phyloP scores from a whole-genome alignment of 2,113 vertebrate species.

The Propithecus coquereli region DNA sequence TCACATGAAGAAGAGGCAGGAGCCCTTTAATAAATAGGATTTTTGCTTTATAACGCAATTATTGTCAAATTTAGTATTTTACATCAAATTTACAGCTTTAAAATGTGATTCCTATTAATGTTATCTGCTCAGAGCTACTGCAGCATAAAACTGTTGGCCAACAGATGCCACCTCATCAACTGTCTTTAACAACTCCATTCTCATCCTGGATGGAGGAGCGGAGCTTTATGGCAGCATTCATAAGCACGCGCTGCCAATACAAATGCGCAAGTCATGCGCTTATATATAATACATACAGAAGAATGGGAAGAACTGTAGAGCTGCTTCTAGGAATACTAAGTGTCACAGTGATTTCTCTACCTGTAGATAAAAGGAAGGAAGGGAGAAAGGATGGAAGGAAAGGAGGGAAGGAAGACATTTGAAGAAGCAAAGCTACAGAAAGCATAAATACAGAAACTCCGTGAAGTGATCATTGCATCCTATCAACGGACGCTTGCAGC shows the following conservation, averaged over 20 bases:
- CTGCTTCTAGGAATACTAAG: constrained; percentile 49
- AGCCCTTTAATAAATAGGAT: constrained; percentile 77
- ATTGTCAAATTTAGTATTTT: constrained; percentile 81
- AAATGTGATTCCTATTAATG: constrained; percentile 80
- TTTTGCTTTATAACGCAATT: constrained; percentile 82
- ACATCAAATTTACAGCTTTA: constrained; percentile 79
- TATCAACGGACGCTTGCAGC: constrained; percentile 44
- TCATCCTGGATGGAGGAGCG: constrained; percentile 54
- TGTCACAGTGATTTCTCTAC: constrained; percentile 38
- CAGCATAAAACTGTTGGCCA: constrained; percentile 75
- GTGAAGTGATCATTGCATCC: constrained; percentile 17
- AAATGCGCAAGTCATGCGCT: background rate
- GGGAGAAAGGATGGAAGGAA: background rate
- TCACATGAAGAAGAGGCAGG: constrained; percentile 66
- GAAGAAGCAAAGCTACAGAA: constrained; percentile 57
- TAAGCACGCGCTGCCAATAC: constrained; percentile 52
- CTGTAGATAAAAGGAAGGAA: background rate
- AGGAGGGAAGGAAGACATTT: constrained; percentile 43
- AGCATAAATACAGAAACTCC: constrained; percentile 64
- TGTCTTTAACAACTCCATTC: constrained; percentile 74
- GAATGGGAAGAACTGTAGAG: constrained; percentile 35
- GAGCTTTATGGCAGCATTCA: constrained; percentile 57
- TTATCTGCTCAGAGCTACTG: constrained; percentile 76
- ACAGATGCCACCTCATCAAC: constrained; percentile 75
- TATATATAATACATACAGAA: background rate